Evolutionary conservation across 1,140 invertebrate genomes (phyloP), one percentile per base, ranked within the genome.

Genomic region (Archivesica marissinica): DNA sequence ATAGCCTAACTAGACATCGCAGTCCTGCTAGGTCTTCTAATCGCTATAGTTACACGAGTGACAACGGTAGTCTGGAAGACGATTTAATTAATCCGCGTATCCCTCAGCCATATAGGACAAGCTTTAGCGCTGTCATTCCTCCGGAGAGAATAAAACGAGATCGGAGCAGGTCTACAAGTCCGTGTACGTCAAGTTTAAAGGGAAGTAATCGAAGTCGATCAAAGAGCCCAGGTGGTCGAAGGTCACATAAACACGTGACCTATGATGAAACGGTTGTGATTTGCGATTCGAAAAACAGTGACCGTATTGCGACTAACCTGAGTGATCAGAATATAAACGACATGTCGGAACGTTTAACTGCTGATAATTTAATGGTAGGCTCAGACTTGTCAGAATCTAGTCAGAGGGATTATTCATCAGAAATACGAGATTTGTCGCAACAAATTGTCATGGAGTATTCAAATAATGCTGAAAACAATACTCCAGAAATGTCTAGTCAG

Each of bases 101-200:
- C 39, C 75, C 90, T 6, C 90, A 91, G 85, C 88, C 89, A 3
- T 91, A 91, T 72, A 72, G 89, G 4, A 91, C 89, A 39, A 91
- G 90, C 66, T 89, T 90, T 75, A 89, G 88, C 47, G 90, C 90
- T 20, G 86, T 87, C n/a, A 75, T 86, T 17, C 84, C 89, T 11
- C 87, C 88, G 23, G 83, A 85, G 30, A 77, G 87, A 47, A 76
- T 74, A 7, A 86, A 87, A 20, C 77, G 77, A 15, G 88, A 88
- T 35, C 41, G 89, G 28, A 88, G 87, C 70, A 81, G 88, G 13
- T 90, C 89, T 2, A 86, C 87, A 15, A 89, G 89, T 75, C 87
- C 90, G 0, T 77, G 70, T 77, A 74, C 85, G 1, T 85, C 86
- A 23, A 77, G 82, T 75, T 77, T 89, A 7, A 87, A 87, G 44